phyloP scores from a whole-genome alignment of 2,888 invertebrate genomes.

The Pocota personata region DNA sequence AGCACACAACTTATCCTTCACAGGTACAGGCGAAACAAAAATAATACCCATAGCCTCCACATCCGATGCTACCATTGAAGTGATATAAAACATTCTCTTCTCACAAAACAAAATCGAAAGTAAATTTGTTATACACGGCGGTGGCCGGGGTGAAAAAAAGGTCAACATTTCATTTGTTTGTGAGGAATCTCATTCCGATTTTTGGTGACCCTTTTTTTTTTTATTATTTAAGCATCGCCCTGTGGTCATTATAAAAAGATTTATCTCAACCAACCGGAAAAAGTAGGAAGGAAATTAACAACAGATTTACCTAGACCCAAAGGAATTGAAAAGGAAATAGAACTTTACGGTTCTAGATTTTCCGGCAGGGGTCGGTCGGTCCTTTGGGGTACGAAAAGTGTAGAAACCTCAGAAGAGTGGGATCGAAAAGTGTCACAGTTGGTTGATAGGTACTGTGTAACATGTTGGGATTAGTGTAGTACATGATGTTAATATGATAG shows the following conservation, averaged over 20 bases:
- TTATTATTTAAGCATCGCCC: conserved; percentile 64
- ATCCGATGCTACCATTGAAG: conserved; percentile 20
- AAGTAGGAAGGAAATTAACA: conserved; percentile 63
- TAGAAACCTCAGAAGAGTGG: background rate
- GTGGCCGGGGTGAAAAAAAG: conserved; percentile 38
- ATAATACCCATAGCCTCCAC: background rate
- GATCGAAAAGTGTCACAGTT: conserved; percentile 25
- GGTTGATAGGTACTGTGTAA: conserved; percentile 5
- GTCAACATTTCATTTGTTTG: conserved; percentile 66
- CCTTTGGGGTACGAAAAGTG: background rate
- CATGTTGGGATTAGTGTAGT: conserved; percentile 43
- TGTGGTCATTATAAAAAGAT: conserved; percentile 71
- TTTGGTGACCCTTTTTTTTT: conserved; percentile 56
- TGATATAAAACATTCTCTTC: conserved; percentile 47
- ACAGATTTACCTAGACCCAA: conserved; percentile 69
- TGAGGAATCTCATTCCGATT: conserved; percentile 18
- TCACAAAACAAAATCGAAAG: conserved; percentile 51
- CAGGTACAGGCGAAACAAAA: background rate
- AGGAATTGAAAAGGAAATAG: conserved; percentile 54
- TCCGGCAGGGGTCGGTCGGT: background rate
- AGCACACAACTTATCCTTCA: conserved; percentile 31
- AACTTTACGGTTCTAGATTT: conserved; percentile 28
- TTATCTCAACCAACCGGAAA: conserved; percentile 42
- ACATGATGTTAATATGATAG: conserved; percentile 47
- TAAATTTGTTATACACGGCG: conserved; percentile 37